phyloP scores from a whole-genome alignment of 2,888 invertebrate genomes.

The Theretra japonica region DNA sequence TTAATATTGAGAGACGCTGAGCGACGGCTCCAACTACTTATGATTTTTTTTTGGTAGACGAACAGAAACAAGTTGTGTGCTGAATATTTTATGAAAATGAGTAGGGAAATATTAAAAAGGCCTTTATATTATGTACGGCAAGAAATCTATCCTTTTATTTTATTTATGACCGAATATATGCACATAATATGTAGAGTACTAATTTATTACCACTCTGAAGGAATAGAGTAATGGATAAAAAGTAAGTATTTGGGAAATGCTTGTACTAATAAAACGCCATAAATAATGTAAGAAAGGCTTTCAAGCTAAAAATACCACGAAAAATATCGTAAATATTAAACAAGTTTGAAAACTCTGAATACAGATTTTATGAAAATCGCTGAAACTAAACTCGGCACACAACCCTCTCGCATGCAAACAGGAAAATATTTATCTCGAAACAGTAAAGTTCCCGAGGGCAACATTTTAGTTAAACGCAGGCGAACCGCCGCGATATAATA shows the following conservation, averaged over 20 bases:
- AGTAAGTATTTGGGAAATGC: background rate
- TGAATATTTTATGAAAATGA: no score
- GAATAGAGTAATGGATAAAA: no score
- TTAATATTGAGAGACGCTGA: background rate
- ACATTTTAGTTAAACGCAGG: slow-evolving; percentile 12
- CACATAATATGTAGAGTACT: no score
- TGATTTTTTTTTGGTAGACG: no score
- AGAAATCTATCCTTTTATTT: no score
- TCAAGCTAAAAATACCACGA: background rate
- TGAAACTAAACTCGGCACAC: background rate
- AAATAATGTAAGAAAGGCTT: background rate
- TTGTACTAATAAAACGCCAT: background rate
- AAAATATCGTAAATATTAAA: background rate
- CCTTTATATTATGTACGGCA: no score
- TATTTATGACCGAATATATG: no score
- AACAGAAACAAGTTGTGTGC: no score
- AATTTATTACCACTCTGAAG: no score
- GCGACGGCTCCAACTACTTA: background rate
- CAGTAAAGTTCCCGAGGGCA: slow-evolving; percentile 19
- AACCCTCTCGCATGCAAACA: background rate
- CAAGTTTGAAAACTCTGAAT: background rate
- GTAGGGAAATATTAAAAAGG: no score
- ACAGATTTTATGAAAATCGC: background rate
- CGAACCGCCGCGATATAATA: background rate
- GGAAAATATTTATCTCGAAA: slow-evolving; percentile 20